Evolutionary conservation across 2,888 invertebrate species (phyloP), one percentile per base, ranked within the genome.

Genomic region (Caenorhabditis angaria): DNA sequence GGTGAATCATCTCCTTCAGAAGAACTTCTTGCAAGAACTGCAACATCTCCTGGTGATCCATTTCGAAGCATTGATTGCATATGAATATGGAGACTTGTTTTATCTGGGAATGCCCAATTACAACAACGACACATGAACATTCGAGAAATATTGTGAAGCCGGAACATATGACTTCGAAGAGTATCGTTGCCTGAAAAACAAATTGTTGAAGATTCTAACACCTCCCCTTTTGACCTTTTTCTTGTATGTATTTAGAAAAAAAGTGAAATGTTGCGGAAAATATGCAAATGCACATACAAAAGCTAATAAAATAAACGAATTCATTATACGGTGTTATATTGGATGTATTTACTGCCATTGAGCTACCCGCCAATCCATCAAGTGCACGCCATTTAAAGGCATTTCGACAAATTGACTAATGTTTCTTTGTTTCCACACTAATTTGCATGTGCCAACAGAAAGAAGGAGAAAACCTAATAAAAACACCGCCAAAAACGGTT

Each of bases 61-160:
- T 65, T 81, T 25, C 79, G 74, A 53, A 78, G 63, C 84, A 84
- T 84, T 56, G 77, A 76, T 62, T 83, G 82, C 82, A 82, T 86
- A 74, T 80, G 83, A 55, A 82, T 84, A 75, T 81, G 84, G n/a
- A 83, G 78, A 51, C 80, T 78, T 12, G 83, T 84, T 66, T 86
- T 86, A 76, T 86, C 85, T 3, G 84, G 84, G 57, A 86, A 86
- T 27, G 85, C 85, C 85, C 85, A 87, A 70, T 87, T 87, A 68
- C 87, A 87, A 71, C 87, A 87, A 27, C 86, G 79, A 74, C 87
- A 87, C 84, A 87, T 86, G 78, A 87, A 87, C 84, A 86, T 87
- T 65, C 87, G 77, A 27, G 85, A 82, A 53, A 87, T 88, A 67
- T 82, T 81, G 75, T 87, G 87, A 61, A 82, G 75, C 24, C 83